Percentiles rank a stretch among this genome's conserved stretches.
Conservation (phyloP, 2,113 vertebrate genomes). For the Rhagologus leucostigma region DNA sequence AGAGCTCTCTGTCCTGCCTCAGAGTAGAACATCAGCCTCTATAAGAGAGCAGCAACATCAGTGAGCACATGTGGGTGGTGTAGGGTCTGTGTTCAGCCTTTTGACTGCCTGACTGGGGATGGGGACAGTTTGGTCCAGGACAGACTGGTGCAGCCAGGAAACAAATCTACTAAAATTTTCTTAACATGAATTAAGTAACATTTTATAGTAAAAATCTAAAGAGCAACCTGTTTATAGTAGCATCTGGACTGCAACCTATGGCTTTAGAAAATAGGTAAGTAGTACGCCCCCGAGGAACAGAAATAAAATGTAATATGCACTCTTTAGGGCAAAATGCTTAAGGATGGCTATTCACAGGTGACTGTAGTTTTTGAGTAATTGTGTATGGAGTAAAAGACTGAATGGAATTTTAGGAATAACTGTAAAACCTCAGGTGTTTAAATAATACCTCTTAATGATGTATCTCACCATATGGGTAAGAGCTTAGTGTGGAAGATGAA, state of each 20-base stretch:
- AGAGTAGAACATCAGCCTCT: neutral
- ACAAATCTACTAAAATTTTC: neutral
- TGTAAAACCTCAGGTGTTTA: neutral
- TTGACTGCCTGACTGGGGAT: neutral
- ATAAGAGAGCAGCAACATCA: neutral
- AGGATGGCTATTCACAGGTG: neutral
- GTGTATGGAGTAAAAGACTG: neutral
- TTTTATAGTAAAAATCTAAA: neutral
- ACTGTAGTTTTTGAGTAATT: neutral
- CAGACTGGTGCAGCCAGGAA: neutral
- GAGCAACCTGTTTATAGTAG: neutral
- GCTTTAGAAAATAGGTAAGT: neutral
- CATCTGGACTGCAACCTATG: neutral
- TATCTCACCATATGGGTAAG: neutral
- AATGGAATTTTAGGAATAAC: neutral
- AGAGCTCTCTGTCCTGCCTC: neutral
- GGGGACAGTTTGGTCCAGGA: neutral
- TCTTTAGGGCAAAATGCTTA: neutral
- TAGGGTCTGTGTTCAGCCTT: neutral
- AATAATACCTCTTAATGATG: neutral
- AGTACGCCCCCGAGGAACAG: neutral
- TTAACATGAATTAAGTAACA: neutral
- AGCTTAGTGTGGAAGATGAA: neutral
- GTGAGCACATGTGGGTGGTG: neutral
- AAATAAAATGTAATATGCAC: neutral